A percentile compares a stretch with the other conserved stretches of the same genome.
phyloP scores from a whole-genome alignment of 2,888 invertebrate genomes.

The Drosophila aldrichi region DNA sequence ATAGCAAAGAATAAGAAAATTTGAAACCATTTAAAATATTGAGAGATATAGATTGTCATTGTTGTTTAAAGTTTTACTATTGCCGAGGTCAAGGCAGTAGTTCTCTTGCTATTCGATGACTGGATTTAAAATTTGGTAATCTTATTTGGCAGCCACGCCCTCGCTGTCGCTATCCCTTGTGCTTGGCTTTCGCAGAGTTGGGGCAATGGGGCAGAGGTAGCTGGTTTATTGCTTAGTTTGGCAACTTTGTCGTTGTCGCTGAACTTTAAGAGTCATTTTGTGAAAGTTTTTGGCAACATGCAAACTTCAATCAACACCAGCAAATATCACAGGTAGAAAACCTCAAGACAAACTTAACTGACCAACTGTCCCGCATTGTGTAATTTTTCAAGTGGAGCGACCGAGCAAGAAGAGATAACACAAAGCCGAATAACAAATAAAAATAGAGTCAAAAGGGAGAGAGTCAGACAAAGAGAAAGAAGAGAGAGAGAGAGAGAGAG shows the following conservation, averaged over 20 bases:
- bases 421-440: slow-evolving; percentile 22
- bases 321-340: slow-evolving; percentile 57
- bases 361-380: slow-evolving; percentile 81
- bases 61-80: too few relatives aligned
- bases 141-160: not conserved
- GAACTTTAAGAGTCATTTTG: slow-evolving; percentile 41
- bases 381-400: slow-evolving; percentile 74
- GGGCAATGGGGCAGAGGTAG: slow-evolving; percentile 12
- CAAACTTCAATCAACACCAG: slow-evolving; percentile 79
- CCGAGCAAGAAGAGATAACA: slow-evolving; percentile 37
- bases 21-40: not conserved
- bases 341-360: slow-evolving; percentile 63
- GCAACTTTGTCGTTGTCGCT: slow-evolving; percentile 19
- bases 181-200: not conserved
- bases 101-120: not conserved
- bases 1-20: too few relatives aligned
- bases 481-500: not conserved
- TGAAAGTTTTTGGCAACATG: slow-evolving; percentile 58
- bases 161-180: not conserved
- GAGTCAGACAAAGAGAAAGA: not conserved
- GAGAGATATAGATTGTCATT: not conserved
- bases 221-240: slow-evolving; percentile 23
- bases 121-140: not conserved
- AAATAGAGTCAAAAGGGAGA: not conserved
- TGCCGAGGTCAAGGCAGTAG: not conserved